phyloP scores from a whole-genome alignment of 2,113 vertebrate genomes.

The Columba janthina region DNA sequence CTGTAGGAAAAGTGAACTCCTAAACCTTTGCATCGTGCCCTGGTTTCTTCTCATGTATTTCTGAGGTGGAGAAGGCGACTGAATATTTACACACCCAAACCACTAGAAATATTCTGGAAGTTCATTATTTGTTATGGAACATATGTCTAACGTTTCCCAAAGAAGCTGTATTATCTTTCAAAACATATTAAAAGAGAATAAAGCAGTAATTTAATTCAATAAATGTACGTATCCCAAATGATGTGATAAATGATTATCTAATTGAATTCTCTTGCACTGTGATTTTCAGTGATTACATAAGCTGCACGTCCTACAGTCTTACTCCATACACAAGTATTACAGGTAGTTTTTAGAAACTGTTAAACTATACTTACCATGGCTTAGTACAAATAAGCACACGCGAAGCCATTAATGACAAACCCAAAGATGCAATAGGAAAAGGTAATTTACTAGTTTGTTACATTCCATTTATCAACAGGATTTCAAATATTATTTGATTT shows the following conservation, averaged over 20 bases:
- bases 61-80: not conserved
- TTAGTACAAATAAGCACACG: not conserved
- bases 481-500: not conserved
- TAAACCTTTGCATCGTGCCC: not conserved
- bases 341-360: not conserved
- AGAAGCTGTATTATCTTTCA: not conserved
- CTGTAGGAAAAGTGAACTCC: accelerated
- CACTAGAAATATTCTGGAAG: not conserved
- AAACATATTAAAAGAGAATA: not conserved
- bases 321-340: not conserved
- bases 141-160: not conserved
- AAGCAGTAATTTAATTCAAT: not conserved
- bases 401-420: not conserved
- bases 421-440: not conserved
- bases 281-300: not conserved
- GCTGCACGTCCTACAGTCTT: not conserved
- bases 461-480: not conserved
- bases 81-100: not conserved
- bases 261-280: not conserved
- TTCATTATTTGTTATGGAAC: not conserved
- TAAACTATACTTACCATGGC: not conserved
- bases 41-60: not conserved
- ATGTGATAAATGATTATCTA: not conserved
- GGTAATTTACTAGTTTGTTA: not conserved
- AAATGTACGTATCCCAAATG: not conserved